Percentiles rank a stretch among this genome's conserved stretches.
These are phyloP conservation scores for Drosophila paranaensis DNA, from an alignment of 2,888 invertebrate genomes.

Conservation along the genomic window DNA sequence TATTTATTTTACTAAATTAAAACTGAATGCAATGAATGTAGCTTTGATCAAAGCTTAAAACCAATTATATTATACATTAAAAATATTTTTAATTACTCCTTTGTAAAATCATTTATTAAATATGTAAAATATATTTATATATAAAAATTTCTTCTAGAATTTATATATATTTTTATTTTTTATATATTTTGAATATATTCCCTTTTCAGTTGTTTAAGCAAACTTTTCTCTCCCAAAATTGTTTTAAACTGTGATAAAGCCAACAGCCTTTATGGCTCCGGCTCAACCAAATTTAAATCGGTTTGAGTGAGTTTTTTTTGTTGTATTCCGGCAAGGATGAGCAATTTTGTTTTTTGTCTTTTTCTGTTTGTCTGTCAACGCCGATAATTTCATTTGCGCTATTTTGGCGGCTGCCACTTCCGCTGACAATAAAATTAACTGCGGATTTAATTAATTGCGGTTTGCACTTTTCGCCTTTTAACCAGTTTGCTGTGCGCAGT, in stretches of 20 bases:
- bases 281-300: constrained; percentile 22
- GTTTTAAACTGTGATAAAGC: neutral
- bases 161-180: no score
- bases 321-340: constrained; percentile 13
- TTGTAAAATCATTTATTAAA: no score
- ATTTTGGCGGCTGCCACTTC: constrained; percentile 59
- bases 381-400: constrained; percentile 59
- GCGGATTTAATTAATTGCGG: constrained; percentile 66
- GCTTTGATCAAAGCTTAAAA: no score
- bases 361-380: constrained; percentile 20
- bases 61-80: no score
- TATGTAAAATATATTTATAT: no score
- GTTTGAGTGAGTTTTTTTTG: neutral
- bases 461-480: constrained; percentile 60
- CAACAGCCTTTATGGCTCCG: constrained; percentile 3
- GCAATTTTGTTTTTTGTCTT: constrained; percentile 12
- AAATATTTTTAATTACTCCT: no score
- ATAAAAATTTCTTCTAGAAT: no score
- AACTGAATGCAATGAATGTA: no score
- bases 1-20: no score
- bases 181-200: no score
- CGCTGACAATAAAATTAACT: constrained; percentile 62
- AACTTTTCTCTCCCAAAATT: neutral
- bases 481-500: constrained; percentile 26
- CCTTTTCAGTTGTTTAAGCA: neutral